These are phyloP conservation scores for Oryzias melastigma DNA, from an alignment of 2,113 vertebrate genomes.

Conservation along the genomic window DNA sequence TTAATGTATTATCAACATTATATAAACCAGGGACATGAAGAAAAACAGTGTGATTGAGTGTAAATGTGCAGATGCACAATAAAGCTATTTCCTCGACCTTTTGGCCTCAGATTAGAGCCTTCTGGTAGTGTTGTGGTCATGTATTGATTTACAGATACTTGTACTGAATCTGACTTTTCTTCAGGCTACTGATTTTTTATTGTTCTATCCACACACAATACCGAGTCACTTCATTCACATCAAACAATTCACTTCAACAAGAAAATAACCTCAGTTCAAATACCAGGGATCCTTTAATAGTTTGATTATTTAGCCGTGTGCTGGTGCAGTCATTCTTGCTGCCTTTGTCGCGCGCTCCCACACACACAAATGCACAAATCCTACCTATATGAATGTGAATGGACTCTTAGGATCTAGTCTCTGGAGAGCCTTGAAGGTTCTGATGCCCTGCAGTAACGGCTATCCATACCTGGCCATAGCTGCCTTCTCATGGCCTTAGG, in stretches of 20 bases:
- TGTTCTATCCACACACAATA: slow-evolving; percentile 2
- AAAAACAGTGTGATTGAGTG: not conserved
- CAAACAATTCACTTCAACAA: slow-evolving; percentile 37
- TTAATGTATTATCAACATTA: slow-evolving; percentile 9
- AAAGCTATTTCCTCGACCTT: slow-evolving; percentile 19
- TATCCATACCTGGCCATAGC: slow-evolving; percentile 74
- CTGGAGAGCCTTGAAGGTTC: slow-evolving; percentile 73
- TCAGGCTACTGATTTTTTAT: slow-evolving; percentile 28
- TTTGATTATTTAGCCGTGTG: slow-evolving; percentile 14
- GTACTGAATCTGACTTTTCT: slow-evolving; percentile 33
- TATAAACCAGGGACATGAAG: not conserved
- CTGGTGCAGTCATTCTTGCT: slow-evolving; percentile 19
- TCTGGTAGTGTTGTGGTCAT: slow-evolving; percentile 49
- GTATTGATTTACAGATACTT: slow-evolving; percentile 60
- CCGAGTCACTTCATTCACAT: slow-evolving; percentile 30
- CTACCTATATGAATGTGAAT: slow-evolving; percentile 56
- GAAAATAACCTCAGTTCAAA: slow-evolving; percentile 41
- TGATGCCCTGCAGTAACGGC: slow-evolving; percentile 76
- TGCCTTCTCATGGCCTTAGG: slow-evolving; percentile 74
- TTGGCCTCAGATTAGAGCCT: slow-evolving; percentile 44
- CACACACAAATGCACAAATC: slow-evolving; percentile 37
- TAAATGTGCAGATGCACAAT: slow-evolving; percentile 17
- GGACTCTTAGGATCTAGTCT: slow-evolving; percentile 64
- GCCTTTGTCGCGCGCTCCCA: slow-evolving; percentile 42
- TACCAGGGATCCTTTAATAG: slow-evolving; percentile 27